Percentiles rank a stretch among this genome's conserved stretches.
phyloP scores from a whole-genome alignment of 2,888 invertebrate species.

The Drosophila antonietae region DNA sequence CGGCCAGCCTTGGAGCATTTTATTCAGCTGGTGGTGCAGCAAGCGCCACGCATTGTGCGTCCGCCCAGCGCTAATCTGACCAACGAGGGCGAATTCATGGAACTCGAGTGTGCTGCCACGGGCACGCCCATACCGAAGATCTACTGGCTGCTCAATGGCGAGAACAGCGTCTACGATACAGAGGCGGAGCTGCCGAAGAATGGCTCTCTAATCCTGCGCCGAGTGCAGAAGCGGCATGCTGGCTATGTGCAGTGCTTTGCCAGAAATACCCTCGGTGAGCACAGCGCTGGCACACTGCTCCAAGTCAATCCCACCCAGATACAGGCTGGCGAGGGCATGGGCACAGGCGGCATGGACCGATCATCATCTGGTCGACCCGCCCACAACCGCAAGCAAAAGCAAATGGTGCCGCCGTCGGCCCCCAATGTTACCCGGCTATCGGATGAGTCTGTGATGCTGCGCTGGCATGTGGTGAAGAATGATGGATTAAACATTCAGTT shows the following conservation, averaged over 20 bases:
- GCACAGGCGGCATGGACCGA: neutral
- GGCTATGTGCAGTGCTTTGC: constrained; percentile 95
- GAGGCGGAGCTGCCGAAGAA: constrained; percentile 84
- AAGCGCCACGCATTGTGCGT: constrained; percentile 84
- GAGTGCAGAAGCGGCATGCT: constrained; percentile 92
- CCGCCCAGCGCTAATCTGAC: constrained; percentile 82
- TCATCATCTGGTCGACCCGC: constrained; percentile 23
- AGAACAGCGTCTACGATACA: constrained; percentile 87
- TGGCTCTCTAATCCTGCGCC: constrained; percentile 86
- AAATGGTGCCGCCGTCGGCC: constrained; percentile 93
- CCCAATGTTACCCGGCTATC: constrained; percentile 94
- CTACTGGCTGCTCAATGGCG: constrained; percentile 93
- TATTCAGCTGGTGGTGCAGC: constrained; percentile 85
- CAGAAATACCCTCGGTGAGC: constrained; percentile 90
- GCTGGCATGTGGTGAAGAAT: constrained; percentile 93
- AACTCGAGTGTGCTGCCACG: constrained; percentile 86
- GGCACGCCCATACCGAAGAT: constrained; percentile 90
- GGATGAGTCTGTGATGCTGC: constrained; percentile 96
- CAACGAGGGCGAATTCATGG: constrained; percentile 85
- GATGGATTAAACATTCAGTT: constrained; percentile 93
- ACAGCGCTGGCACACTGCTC: constrained; percentile 86
- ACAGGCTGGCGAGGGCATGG: constrained; percentile 84
- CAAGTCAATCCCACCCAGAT: constrained; percentile 91
- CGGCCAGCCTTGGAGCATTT: constrained; percentile 85
- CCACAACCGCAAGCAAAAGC: constrained; percentile 76